Evolutionary conservation across 1,140 invertebrate genomes (phyloP).

Genomic region (Portunus trituberculatus): DNA sequence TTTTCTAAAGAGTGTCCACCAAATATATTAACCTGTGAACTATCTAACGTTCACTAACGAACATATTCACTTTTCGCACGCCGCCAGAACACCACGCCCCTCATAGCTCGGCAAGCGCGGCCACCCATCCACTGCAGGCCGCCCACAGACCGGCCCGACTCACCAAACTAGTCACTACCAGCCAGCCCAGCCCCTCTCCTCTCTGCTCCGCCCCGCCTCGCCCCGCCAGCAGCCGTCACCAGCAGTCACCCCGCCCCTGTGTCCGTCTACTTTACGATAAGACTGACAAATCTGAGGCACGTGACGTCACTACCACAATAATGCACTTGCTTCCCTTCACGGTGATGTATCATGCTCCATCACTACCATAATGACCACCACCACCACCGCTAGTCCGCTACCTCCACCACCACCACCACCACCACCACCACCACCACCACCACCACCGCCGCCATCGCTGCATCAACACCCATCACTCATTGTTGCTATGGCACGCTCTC

Average conservation of each 20-base stretch:
- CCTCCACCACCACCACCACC: not conserved
- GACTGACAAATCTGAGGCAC: not conserved
- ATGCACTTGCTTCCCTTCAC: not conserved
- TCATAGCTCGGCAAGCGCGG: not conserved
- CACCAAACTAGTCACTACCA: not conserved
- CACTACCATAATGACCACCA: not conserved
- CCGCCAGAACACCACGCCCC: not conserved
- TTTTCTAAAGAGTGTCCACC: too few species aligned
- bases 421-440: conserved; percentile 4
- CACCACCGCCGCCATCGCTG: not conserved
- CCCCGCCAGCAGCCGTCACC: too few species aligned
- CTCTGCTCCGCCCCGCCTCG: not conserved
- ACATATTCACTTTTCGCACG: not conserved
- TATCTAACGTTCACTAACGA: too few species aligned
- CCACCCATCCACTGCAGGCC: not conserved
- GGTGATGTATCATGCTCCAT: not conserved
- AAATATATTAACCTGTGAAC: too few species aligned
- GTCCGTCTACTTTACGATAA: not conserved
- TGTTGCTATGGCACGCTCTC: too few species aligned
- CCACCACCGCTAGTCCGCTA: not conserved
- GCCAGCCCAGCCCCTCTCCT: not conserved
- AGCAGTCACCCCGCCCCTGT: not conserved
- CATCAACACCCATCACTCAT: not conserved
- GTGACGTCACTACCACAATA: conserved; percentile 20
- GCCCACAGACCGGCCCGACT: not conserved